Evolutionary conservation across 2,888 invertebrate genomes (phyloP), one percentile per base, ranked within the genome.

Genomic region (Drosophila nigricruria): DNA sequence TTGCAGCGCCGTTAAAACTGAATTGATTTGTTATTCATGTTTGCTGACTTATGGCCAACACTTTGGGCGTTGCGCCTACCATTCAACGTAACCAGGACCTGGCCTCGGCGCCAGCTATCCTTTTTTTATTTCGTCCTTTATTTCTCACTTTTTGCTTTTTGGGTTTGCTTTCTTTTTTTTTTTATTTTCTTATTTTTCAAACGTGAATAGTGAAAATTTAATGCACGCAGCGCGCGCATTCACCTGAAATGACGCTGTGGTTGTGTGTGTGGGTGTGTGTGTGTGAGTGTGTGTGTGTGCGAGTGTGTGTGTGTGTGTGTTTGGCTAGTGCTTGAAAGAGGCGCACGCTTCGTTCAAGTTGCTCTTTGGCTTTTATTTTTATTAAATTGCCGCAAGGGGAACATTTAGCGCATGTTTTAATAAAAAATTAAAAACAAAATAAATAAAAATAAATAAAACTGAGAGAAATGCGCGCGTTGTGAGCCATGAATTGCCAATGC

Each of bases 1-100:
- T 88, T 78, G 78, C 79, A 69, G 66, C 62, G 59, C 70, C 72
- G 78, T 85, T 86, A 82, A 90, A 89, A 86, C 82, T 75, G 87
- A 90, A 89, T 89, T 91, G 89, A 91, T 89, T 89, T 91, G 91
- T 91, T 89, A 89, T 91, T 91, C 89, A 89, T 89, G 89, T 89
- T 85, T 87, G 83, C 89, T 89, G 90, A 89, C 91, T 91, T 89
- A 89, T 89, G 83, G 91, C 81, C 88, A 89, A 85, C 89, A 88
- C 86, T 86, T 88, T 83, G 81, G 89, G 82, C 80, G 77, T 75
- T 79, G 88, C 77, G 88, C 84, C 84, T 85, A 89, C 84, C 81
- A 81, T 87, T 87, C 82, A 79, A 74, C 79, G 66, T 71, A 74
- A 62, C 73, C 73, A 79, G 62, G 62, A 70, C 62, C 70, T 45